These are phyloP conservation scores for Mirza zaza DNA, from an alignment of 2,113 vertebrate species.

Conservation along the genomic window DNA sequence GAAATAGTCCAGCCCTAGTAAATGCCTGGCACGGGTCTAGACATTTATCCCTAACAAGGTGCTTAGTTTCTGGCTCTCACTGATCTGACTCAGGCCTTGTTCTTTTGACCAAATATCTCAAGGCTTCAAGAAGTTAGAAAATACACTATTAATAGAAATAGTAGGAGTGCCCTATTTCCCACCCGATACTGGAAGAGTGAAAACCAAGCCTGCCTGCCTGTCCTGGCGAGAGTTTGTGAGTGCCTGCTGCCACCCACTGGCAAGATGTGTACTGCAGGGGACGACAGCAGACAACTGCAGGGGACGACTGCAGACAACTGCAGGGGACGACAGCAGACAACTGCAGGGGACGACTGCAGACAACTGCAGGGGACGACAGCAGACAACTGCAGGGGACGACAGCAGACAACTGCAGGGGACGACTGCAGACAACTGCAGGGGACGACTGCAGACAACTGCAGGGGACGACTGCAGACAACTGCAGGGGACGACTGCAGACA, in stretches of 20 bases:
- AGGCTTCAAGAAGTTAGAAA: constrained; percentile 32
- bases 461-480: too few relatives aligned
- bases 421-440: too few relatives aligned
- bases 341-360: too few relatives aligned
- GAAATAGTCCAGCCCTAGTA: not conserved
- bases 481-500: too few relatives aligned
- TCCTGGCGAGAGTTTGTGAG: not conserved
- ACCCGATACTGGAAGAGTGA: not conserved
- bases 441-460: too few relatives aligned
- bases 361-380: too few relatives aligned
- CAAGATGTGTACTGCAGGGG: not conserved
- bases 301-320: too few relatives aligned
- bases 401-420: too few relatives aligned
- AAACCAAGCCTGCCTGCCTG: not conserved
- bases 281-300: too few relatives aligned
- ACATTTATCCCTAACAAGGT: not conserved
- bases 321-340: too few relatives aligned
- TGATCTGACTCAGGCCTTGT: not conserved
- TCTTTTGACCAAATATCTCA: not conserved
- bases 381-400: too few relatives aligned
- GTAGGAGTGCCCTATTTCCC: not conserved
- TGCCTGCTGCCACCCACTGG: constrained; percentile 81
- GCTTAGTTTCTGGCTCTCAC: not conserved
- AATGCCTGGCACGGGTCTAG: not conserved
- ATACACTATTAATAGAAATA: not conserved